Conservation (phyloP, 2,113 vertebrate species). For the Dromas ardeola region DNA sequence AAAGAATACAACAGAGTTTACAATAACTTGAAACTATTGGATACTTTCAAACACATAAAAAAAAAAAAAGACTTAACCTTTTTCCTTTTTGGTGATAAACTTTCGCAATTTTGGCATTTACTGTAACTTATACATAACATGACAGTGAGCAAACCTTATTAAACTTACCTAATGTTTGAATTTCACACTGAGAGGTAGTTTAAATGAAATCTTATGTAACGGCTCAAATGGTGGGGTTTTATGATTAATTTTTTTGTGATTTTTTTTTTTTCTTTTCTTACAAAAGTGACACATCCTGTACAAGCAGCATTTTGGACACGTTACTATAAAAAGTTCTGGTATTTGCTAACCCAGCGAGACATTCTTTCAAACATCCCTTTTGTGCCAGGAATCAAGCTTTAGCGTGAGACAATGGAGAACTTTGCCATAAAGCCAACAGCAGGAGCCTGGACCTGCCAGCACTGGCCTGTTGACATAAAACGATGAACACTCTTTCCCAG, state of each 20-base stretch:
- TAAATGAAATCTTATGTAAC: conserved; percentile 68
- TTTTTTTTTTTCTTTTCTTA: conserved; percentile 60
- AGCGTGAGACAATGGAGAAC: not conserved
- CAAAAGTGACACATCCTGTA: conserved; percentile 69
- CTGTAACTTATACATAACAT: conserved; percentile 32
- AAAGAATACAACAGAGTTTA: conserved; percentile 49
- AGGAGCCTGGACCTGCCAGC: conserved; percentile 13
- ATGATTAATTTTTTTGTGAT: conserved; percentile 33
- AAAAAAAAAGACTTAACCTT: not conserved
- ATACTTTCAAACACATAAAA: conserved; percentile 31
- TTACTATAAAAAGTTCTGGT: conserved; percentile 57
- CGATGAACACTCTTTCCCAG: not conserved
- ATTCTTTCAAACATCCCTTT: conserved; percentile 30
- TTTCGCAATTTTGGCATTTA: conserved; percentile 71
- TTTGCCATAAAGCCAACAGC: conserved; percentile 21
- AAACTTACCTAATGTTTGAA: conserved; percentile 53
- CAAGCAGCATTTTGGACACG: conserved; percentile 72
- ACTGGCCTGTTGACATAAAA: not conserved
- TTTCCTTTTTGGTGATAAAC: conserved; percentile 65
- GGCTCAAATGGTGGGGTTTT: conserved; percentile 17
- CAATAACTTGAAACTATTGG: conserved; percentile 31
- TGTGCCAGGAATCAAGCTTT: conserved; percentile 14
- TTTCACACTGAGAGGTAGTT: conserved; percentile 79
- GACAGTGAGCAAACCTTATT: conserved; percentile 51
- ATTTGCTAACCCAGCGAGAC: conserved; percentile 24